Conservation (phyloP, 2,888 invertebrate species). For the Torymus texanus region DNA sequence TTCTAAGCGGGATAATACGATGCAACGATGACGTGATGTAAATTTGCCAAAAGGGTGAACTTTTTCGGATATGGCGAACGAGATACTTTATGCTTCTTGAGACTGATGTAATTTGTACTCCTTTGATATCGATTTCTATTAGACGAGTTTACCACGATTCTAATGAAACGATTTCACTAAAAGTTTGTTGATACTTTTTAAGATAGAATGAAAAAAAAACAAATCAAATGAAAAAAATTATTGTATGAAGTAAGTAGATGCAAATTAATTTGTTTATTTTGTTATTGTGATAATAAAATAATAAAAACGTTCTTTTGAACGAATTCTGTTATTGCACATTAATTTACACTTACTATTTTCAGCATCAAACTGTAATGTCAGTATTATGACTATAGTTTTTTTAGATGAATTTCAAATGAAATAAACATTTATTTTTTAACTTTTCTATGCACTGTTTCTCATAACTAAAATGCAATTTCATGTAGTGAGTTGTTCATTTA, state of each 20-base stretch:
- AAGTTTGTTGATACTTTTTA: constrained; percentile 40
- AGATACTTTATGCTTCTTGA: constrained; percentile 67
- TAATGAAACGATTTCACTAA: constrained; percentile 42
- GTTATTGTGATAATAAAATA: constrained; percentile 36
- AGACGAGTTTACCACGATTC: constrained; percentile 41
- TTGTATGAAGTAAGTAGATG: constrained; percentile 26
- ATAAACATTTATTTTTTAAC: constrained; percentile 17
- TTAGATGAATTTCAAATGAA: not conserved
- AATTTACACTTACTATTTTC: constrained; percentile 8
- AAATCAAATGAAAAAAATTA: constrained; percentile 41
- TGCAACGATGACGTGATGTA: constrained; percentile 66
- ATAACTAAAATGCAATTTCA: too few relatives aligned
- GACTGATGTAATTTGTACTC: constrained; percentile 68
- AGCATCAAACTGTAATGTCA: constrained; percentile 31
- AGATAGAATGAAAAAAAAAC: constrained; percentile 32
- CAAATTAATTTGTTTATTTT: constrained; percentile 43
- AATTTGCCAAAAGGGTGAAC: constrained; percentile 69
- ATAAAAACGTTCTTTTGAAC: constrained; percentile 1
- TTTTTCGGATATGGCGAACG: constrained; percentile 53
- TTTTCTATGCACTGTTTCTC: too few relatives aligned
- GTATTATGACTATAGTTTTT: constrained; percentile 31
- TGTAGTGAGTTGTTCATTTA: too few relatives aligned
- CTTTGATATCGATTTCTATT: constrained; percentile 57
- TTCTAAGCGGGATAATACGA: constrained; percentile 36
- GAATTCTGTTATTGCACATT: constrained; percentile 34